Base-by-base conservation (phyloP, 2,888 invertebrate genomes). In the Dolichomitus sp. region DNA sequence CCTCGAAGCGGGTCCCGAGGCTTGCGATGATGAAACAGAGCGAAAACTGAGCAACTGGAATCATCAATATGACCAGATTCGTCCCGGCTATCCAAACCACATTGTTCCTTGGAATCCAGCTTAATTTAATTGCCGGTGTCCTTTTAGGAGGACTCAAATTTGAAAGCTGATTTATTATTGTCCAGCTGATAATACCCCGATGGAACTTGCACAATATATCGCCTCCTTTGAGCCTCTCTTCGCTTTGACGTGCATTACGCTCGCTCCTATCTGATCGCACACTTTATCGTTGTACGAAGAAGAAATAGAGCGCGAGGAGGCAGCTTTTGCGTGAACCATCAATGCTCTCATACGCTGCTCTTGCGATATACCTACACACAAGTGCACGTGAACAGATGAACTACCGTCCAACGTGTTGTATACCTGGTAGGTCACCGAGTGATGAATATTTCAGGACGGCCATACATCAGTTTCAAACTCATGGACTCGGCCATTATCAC, bases 1-100 rank as follows among this genome's bases (percentile, higher is more conserved):
- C 90, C 90, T 80, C 88, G 87, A 6, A 87, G 83, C 57, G 90
- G 89, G 75, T 91, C 90, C 89, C 91, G 91, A 89, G 90, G 91
- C 89, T 87, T 87, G 23, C 86, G 87, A 83, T 84, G 82, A 78
- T 86, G 85, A 80, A 86, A 87, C 87, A 89, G 81, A 65, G 84
- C 80, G 84, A 84, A 82, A 30, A 95, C 94, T 59, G 95, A 76
- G 37, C 79, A 81, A 37, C 80, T 83, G 30, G 83, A 81, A 17
- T 86, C 85, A 84, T 79, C 65, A 23, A 73, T 69, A 52, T 57
- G 73, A 40, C 70, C 69, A 72, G 45, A 57, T 65, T 74, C 77
- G 52, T 78, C 75, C 50, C 69, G 74, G 11, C 65, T 78, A 17
- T 30, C 66, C 52, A 52, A 59, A 12, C 23, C 50, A 52, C 75